Evolutionary conservation across 2,888 invertebrate species (phyloP).

Genomic region (Lasioglossum marginatum): DNA sequence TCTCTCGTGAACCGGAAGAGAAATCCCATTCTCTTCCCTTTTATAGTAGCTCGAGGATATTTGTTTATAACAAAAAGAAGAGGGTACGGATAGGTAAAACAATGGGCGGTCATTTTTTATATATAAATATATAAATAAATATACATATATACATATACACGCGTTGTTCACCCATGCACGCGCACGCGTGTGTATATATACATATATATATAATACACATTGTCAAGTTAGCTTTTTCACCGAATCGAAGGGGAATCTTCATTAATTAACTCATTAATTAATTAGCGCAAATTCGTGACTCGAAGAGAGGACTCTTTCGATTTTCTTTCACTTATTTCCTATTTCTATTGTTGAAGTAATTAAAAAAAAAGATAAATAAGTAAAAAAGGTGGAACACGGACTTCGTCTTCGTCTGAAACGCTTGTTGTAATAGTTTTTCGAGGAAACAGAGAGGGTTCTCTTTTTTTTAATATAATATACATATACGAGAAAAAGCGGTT

Average conservation of each 20-base stretch:
- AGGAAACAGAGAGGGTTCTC: constrained; percentile 43
- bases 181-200: constrained; percentile 52
- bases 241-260: constrained; percentile 64
- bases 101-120: constrained; percentile 62
- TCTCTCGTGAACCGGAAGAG: constrained; percentile 13
- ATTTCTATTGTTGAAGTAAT: constrained; percentile 40
- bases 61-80: constrained; percentile 54
- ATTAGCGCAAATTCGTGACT: constrained; percentile 53
- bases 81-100: constrained; percentile 52
- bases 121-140: constrained; percentile 56
- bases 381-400: constrained; percentile 36
- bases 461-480: constrained; percentile 67
- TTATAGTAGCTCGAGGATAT: constrained; percentile 37
- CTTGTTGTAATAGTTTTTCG: constrained; percentile 59
- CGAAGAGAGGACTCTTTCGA: constrained; percentile 32
- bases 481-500: constrained; percentile 62
- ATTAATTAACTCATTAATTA: constrained; percentile 49
- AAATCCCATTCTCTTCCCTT: constrained; percentile 36
- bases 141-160: constrained; percentile 47
- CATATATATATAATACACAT: constrained; percentile 68
- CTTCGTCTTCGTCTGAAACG: constrained; percentile 57
- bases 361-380: constrained; percentile 21
- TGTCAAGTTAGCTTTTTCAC: constrained; percentile 82
- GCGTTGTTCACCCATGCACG: constrained; percentile 5
- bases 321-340: constrained; percentile 27